Base-by-base conservation (phyloP, 2,888 invertebrate genomes). In the Rhamphomyia laevipes region DNA sequence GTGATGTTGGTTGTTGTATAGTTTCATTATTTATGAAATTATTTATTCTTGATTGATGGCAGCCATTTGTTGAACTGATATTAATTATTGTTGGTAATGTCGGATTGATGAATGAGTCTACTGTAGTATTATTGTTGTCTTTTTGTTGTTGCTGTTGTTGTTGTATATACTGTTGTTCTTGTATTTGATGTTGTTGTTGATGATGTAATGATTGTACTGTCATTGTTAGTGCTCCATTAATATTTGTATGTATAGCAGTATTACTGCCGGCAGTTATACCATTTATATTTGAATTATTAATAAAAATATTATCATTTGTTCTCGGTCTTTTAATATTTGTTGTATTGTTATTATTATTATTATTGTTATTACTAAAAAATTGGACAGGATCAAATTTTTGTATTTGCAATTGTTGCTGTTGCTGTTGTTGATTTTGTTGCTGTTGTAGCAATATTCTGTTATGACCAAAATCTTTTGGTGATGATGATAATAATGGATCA, bases 401-500 rank as follows among this genome's bases (percentile, higher is more conserved):
- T 12, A 40, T 18, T 11, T 42, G 33, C 2, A 46, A 13, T 7
- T 56, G 58, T 27, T 60, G 59, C 27, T 59, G 59, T 16, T 52
- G 57, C 12, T 50, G 56, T 15, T 55, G 50, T n/a, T 55, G 55
- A 45, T 57, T 44, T 1, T 43, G 51, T 41, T 59, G 63, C 4
- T 48, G 48, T 13, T 48, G 48, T 35, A 33, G 45, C 30, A 56
- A 52, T 27, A 56, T 48, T 30, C 61, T 61, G 42, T 66, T 66
- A 16, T 64, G 65, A 0, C 64, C 75, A 61, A 88, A 88, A 63
- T 89, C 88, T 53, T 87, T 82, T 0, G 89, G 87, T 57, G 83
- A 87, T 51, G 88, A 88, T 0, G 89, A 89, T 16, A 90, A 67
- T 4, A 89, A 67, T 0, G 89, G 89, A 65, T 89, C 89, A 61